phyloP scores from a whole-genome alignment of 2,797 vertebrate species.

The Poliocrania exsul region DNA sequence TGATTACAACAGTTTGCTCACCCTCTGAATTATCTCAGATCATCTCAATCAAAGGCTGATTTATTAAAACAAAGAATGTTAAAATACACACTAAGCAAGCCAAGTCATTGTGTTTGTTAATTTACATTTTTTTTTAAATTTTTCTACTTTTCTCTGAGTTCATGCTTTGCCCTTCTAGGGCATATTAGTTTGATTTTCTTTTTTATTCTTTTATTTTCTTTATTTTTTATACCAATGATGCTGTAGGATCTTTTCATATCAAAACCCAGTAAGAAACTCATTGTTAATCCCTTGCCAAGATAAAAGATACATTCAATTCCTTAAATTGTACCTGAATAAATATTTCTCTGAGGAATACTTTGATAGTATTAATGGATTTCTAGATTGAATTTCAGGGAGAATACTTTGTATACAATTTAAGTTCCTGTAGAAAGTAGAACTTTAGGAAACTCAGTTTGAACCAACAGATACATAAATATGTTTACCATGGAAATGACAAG shows the following conservation, averaged over 20 bases:
- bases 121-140: not conserved
- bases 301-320: not conserved
- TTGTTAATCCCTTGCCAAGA: not conserved
- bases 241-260: not conserved
- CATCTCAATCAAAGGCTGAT: not conserved
- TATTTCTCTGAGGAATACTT: not conserved
- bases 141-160: not conserved
- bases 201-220: too few relatives aligned
- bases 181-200: not conserved
- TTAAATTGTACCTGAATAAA: not conserved
- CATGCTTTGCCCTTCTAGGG: not conserved
- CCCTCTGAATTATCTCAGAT: not conserved
- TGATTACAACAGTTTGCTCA: not conserved
- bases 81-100: not conserved
- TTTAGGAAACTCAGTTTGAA: not conserved
- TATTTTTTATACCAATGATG: not conserved
- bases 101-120: not conserved
- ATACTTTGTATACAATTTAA: not conserved
- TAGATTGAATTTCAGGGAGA: not conserved
- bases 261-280: not conserved
- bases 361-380: not conserved
- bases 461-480: not conserved
- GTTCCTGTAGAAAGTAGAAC: not conserved
- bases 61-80: not conserved
- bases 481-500: not conserved